Evolutionary conservation across 2,797 vertebrate species (phyloP).

Genomic region (Dipus sagitta): DNA sequence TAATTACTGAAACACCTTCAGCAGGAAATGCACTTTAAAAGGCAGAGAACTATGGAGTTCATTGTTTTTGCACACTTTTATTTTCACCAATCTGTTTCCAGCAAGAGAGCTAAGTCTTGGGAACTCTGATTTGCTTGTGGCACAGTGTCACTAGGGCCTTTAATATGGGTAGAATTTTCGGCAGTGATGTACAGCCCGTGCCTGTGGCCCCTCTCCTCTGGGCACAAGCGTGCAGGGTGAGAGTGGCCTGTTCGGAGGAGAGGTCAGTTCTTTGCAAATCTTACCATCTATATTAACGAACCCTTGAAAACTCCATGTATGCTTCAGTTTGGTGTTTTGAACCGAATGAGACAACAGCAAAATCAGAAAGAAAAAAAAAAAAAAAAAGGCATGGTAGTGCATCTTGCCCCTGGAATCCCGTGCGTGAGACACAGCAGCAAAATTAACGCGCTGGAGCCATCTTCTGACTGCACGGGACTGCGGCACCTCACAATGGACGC

Average conservation of each 20-base stretch:
- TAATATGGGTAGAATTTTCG: slow-evolving; percentile 47
- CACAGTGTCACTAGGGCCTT: slow-evolving; percentile 46
- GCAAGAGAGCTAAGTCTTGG: background rate
- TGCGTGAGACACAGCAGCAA: slow-evolving; percentile 88
- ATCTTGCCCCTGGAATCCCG: slow-evolving; percentile 87
- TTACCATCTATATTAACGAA: slow-evolving; percentile 67
- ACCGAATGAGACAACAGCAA: slow-evolving; percentile 82
- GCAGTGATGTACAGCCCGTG: background rate
- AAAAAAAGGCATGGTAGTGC: slow-evolving; percentile 82
- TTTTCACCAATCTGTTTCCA: slow-evolving; percentile 45
- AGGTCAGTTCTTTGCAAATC: slow-evolving; percentile 57
- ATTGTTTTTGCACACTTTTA: background rate
- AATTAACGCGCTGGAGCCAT: slow-evolving; percentile 96
- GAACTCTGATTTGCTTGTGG: slow-evolving; percentile 46
- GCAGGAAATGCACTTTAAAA: slow-evolving; percentile 52
- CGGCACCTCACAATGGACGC: slow-evolving; percentile 82
- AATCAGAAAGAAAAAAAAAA: slow-evolving; percentile 79
- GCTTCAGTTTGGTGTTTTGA: slow-evolving; percentile 83
- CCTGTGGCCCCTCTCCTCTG: slow-evolving; percentile 33
- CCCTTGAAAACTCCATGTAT: slow-evolving; percentile 74
- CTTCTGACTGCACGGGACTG: slow-evolving; percentile 95
- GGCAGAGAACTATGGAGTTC: background rate
- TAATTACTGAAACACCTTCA: slow-evolving; percentile 16
- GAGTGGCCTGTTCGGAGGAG: slow-evolving; percentile 59
- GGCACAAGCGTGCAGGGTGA: slow-evolving; percentile 46